Percentiles rank a stretch among this genome's conserved stretches.
phyloP scores from a whole-genome alignment of 2,113 vertebrate species.

The Dermatemys mawii region DNA sequence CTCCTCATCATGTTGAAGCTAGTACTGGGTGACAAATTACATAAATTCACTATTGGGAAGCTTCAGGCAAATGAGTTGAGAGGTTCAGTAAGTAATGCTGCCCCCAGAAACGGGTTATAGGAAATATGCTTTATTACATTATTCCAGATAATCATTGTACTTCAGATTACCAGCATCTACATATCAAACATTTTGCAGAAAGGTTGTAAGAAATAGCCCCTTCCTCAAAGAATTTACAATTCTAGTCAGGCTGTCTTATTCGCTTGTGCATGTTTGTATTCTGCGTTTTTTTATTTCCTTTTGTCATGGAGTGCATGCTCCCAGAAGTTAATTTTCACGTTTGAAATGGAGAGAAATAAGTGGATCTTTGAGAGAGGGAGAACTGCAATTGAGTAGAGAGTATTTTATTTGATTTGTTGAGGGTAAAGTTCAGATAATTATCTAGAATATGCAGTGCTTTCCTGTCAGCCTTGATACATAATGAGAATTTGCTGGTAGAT shows the following conservation, averaged over 20 bases:
- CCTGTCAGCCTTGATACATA: conserved; percentile 31
- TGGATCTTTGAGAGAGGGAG: not conserved
- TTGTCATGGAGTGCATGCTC: not conserved
- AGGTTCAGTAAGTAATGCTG: not conserved
- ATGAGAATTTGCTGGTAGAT: conserved; percentile 35
- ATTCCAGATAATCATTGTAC: not conserved
- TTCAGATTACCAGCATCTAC: not conserved
- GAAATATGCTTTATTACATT: conserved; percentile 1
- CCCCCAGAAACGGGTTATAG: not conserved
- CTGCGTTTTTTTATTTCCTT: conserved; percentile 16
- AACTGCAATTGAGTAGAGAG: not conserved
- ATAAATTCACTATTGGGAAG: not conserved
- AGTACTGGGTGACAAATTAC: not conserved
- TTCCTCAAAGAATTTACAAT: conserved; percentile 4
- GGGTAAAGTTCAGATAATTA: conserved; percentile 53
- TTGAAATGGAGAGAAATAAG: conserved; percentile 46
- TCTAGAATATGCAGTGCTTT: conserved; percentile 13
- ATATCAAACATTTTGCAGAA: conserved; percentile 1
- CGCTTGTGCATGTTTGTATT: not conserved
- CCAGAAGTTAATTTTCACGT: not conserved
- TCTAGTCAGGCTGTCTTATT: conserved; percentile 25
- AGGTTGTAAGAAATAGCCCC: conserved; percentile 9
- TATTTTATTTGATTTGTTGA: conserved; percentile 38
- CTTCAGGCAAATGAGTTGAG: conserved; percentile 12
- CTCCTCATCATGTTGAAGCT: not conserved